Evolutionary conservation across 2,888 invertebrate species (phyloP), one percentile per base, ranked within the genome.

Genomic region (Tiphia femorata): DNA sequence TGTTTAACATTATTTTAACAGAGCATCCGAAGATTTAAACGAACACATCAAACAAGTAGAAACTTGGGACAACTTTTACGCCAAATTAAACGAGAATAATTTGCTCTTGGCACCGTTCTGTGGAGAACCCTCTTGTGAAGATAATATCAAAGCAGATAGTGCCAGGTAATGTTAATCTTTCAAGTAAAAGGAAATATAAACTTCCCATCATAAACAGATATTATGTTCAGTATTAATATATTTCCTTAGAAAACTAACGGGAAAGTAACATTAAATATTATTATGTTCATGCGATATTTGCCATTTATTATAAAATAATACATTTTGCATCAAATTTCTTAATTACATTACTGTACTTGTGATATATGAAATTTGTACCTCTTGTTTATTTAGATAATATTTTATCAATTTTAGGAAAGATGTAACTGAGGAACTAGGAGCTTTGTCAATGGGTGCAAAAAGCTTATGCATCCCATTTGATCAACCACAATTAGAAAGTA

Each of bases 381-480:
- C n/a, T 12, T 40, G 10, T 20, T 19, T 35, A 21, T n/a, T n/a
- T n/a, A 38, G 17, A 12, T 29, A 41, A 12, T 41, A 40, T 41
- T 49, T 40, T 55, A 37, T 69, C 5, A 7, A 47, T 84, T 82
- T 19, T 83, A 93, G 92, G 77, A 90, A 88, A 54, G 90, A 91
- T 47, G 87, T 72, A 1, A 87, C 88, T 56, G 87, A 84, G 76
- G 92, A 93, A 58, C 88, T 91, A 48, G 95, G 94, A 54, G 94
- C 93, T 17, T 95, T 97, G 19, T 91, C 97, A 0, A 99, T 99
- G 98, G 99, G 99, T 33, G 99, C 99, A 5, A 99, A 99, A 85
- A 92, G 96, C 6, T 87, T 99, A n/a, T 99, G 99, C 83, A 95
- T 98, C 77, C 99, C 99, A 2, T 93, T 98, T 83, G 88, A 94